A percentile compares a stretch with the other conserved stretches of the same genome.
Evolutionary conservation across 35 echinoderm and acorn worm species (phyloP).

Genomic region (Lytechinus pictus): DNA sequence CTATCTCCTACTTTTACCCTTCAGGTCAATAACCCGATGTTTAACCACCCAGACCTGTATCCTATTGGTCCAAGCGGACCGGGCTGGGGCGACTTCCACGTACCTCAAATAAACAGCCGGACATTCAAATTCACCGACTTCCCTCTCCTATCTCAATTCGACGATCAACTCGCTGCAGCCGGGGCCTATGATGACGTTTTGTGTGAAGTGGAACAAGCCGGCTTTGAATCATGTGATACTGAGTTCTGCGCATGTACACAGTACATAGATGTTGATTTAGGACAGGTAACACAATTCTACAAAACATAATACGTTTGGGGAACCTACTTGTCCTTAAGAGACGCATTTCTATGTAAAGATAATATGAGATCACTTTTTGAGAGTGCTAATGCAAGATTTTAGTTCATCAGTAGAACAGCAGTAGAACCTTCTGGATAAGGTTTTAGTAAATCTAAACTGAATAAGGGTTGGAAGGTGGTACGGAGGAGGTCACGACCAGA

Average conservation of each 20-base stretch:
- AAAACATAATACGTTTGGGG: no score
- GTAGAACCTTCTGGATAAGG: no score
- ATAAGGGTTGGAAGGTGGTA: no score
- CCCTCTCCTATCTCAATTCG: background rate
- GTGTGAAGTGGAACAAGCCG: background rate
- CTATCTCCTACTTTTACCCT: background rate
- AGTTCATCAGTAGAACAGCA: no score
- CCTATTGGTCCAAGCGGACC: background rate
- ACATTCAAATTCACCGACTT: background rate
- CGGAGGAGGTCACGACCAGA: no score
- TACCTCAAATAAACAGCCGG: background rate
- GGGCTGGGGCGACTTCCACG: background rate
- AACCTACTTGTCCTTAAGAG: no score
- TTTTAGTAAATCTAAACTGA: no score
- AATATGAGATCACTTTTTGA: no score
- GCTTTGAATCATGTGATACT: background rate
- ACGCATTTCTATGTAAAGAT: no score
- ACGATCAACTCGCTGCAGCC: background rate
- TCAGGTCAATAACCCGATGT: slow-evolving; percentile 1
- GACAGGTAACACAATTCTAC: background rate
- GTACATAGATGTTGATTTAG: background rate
- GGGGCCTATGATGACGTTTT: background rate
- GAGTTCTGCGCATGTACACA: slow-evolving; percentile 26
- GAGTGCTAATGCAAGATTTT: no score
- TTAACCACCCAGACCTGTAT: slow-evolving; percentile 21